Evolutionary conservation across 2,888 invertebrate genomes (phyloP).

Genomic region (Dendrolimus houi): DNA sequence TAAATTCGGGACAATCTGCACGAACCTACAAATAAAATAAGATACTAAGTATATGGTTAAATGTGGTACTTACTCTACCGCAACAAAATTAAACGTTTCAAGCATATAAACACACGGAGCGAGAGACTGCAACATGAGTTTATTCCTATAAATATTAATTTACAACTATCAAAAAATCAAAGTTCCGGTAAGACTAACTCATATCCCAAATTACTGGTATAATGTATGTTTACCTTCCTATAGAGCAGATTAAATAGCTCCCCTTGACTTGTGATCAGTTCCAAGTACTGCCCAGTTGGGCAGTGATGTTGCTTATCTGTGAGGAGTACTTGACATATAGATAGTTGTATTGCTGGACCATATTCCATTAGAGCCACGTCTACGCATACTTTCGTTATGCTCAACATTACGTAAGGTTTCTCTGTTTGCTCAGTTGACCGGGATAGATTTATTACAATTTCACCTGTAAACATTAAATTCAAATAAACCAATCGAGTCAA

Average conservation of each 20-base stretch:
- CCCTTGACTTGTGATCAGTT: constrained; percentile 80
- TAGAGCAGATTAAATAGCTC: constrained; percentile 85
- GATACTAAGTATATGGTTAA: background rate
- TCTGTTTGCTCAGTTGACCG: constrained; percentile 80
- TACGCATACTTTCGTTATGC: constrained; percentile 80
- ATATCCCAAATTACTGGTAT: no score
- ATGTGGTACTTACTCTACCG: background rate
- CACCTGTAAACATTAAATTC: constrained; percentile 44
- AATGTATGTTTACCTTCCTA: constrained; percentile 77
- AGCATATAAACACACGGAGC: no score
- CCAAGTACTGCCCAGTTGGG: constrained; percentile 84
- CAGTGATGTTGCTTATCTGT: constrained; percentile 87
- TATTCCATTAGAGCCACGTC: constrained; percentile 87
- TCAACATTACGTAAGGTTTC: constrained; percentile 84
- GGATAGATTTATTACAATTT: constrained; percentile 79
- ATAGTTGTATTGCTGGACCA: constrained; percentile 85
- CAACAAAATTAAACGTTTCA: no score
- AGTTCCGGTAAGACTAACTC: no score
- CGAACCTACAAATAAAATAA: constrained; percentile 73
- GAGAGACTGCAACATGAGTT: no score
- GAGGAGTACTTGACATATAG: constrained; percentile 49
- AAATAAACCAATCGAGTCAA: background rate
- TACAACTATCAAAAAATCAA: no score
- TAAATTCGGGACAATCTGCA: constrained; percentile 89
- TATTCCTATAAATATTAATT: no score